Evolutionary conservation across 1,140 invertebrate genomes (phyloP), one percentile per base, ranked within the genome.

Genomic region (Camponotus pennsylvanicus): DNA sequence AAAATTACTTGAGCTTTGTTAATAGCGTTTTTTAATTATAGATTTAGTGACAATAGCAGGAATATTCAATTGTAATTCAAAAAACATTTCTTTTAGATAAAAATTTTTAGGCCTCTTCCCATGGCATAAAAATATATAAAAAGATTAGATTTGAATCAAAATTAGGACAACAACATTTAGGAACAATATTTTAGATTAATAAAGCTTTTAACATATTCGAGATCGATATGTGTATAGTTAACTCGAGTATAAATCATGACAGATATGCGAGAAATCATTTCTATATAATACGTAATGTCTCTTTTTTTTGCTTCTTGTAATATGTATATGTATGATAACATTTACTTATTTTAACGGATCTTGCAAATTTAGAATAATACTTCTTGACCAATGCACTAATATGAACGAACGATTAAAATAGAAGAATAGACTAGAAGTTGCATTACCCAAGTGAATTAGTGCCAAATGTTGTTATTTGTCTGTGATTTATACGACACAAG

Each of bases 401-500:
- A 52, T 52, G 49, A 77, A 77, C 7, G 32, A 52, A 15, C 77
- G 45, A 79, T 73, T 71, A 45, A 63, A 73, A 45, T 82, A 71
- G 40, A 45, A 69, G n/a, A 66, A 55, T 45, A 57, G 79, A 83
- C 79, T 82, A 82, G 69, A 73, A 73, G 42, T 45, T 70, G 52
- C 45, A 52, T 78, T 55, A 66, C 11, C 61, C n/a, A 66, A 78
- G 61, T 52, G 55, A 71, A 34, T 18, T 49, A 27, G 27, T 73
- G 55, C 13, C 55, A 45, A 66, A 87, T 85, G 49, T 52, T 80
- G 49, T 89, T 66, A 34, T 34, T 59, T 61, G 57, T 45, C 61
- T 61, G 67, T 40, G 34, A 90, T 89, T 89, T 73, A 85, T 79
- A 59, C n/a, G 45, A 66, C 64, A 67, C 77, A 79, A 69, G 61